Evolutionary conservation across 1,140 invertebrate species (phyloP), one percentile per base, ranked within the genome.

Genomic region (Drosophila busckii): DNA sequence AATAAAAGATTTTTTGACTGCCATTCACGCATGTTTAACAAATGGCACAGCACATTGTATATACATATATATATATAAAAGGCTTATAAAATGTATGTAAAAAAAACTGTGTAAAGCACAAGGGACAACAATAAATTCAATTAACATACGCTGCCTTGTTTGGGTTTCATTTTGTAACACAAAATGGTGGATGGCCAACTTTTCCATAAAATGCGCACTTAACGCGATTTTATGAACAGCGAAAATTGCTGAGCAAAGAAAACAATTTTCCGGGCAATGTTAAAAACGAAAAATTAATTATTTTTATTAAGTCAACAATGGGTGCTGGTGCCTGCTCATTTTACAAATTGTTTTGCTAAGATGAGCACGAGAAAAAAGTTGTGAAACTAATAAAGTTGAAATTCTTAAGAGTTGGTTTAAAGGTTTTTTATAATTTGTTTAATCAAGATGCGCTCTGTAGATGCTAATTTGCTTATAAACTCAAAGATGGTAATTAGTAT

Each of bases 111-210:
- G 12, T 6, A 8, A 32, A 19, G 20, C 15, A 23, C 25, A 37
- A 38, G 45, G 25, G 16, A 56, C 22, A 61, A 61, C 52, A 61
- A 61, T 61, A 61, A 61, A 61, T 61, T 61, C 52, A 61, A 61
- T 61, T 61, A 61, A 55, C 58, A 48, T 46, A 16, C 29, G 35
- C n/a, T n/a, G n/a, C 42, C 52, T 48, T 55, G 41, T 61, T 55
- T 61, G 41, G 42, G 52, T 48, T 55, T 61, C 23, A 61, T 41
- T 61, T 55, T 53, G 55, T 17, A 29, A 37, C 9, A 26, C 7
- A 44, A 53, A 25, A 53, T 38, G 48, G 38, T 28, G n/a, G n/a
- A n/a, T n/a, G n/a, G 22, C 4, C 37, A 10, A 23, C 20, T 17
- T 29, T 6, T 25, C 9, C 50, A 34, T 19, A 31, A 26, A 61